phyloP scores from a whole-genome alignment of 2,797 vertebrate species.

The Phataginus tricuspis region DNA sequence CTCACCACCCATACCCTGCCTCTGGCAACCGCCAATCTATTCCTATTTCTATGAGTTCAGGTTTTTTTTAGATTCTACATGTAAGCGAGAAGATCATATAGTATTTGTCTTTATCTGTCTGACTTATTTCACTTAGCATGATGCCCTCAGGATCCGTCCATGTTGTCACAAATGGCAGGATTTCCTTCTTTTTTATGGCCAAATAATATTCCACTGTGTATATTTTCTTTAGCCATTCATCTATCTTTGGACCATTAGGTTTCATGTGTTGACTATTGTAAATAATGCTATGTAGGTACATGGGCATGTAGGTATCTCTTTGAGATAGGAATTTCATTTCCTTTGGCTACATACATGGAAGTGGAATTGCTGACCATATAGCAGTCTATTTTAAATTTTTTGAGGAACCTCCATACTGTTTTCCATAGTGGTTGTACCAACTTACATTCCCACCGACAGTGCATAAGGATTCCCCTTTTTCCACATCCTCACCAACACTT shows the following conservation, averaged over 20 bases:
- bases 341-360: background rate
- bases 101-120: slow-evolving; percentile 15
- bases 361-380: background rate
- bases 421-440: background rate
- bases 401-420: background rate
- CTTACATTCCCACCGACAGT: background rate
- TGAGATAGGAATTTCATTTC: background rate
- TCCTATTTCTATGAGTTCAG: background rate
- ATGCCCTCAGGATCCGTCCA: background rate
- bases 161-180: background rate
- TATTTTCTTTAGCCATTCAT: background rate
- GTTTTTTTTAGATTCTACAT: background rate
- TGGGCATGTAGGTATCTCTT: background rate
- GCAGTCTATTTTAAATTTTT: background rate
- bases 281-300: background rate
- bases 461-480: background rate
- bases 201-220: background rate
- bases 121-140: background rate
- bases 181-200: background rate
- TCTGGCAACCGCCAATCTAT: background rate
- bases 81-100: background rate
- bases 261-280: background rate
- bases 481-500: background rate
- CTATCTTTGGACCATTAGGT: background rate
- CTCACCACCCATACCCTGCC: background rate